phyloP scores from a whole-genome alignment of 2,888 invertebrate genomes.

The Sarcophaga variegata region DNA sequence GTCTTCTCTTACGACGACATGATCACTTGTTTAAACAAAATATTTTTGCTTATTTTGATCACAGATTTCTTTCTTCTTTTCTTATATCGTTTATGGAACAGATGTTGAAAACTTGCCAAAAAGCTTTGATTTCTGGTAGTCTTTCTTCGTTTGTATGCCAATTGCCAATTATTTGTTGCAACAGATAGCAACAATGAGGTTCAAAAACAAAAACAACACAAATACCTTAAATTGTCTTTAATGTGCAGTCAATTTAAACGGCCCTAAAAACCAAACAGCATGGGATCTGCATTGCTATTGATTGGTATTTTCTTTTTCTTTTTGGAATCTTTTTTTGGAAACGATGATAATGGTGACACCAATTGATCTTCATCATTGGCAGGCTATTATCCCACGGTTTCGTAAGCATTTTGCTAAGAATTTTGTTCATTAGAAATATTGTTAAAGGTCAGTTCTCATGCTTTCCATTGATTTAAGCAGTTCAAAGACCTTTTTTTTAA shows the following conservation, averaged over 20 bases:
- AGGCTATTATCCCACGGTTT: conserved; percentile 69
- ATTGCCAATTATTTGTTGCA: conserved; percentile 69
- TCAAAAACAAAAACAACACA: conserved; percentile 4
- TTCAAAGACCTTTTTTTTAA: conserved; percentile 34
- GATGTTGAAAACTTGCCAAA: conserved; percentile 61
- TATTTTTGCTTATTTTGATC: conserved; percentile 19
- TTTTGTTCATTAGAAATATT: conserved; percentile 31
- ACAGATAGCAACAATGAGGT: neutral
- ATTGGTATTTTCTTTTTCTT: conserved; percentile 33
- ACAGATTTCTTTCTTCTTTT: conserved; percentile 22
- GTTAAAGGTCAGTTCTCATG: conserved; percentile 46
- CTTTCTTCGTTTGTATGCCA: neutral
- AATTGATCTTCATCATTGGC: conserved; percentile 59
- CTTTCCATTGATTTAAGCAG: neutral
- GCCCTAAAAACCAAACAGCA: neutral
- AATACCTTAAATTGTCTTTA: conserved; percentile 56
- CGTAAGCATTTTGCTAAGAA: neutral
- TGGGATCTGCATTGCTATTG: conserved; percentile 53
- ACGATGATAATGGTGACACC: conserved; percentile 50
- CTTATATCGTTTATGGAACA: conserved; percentile 38
- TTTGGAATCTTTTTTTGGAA: no score
- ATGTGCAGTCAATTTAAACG: conserved; percentile 29
- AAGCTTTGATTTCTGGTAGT: conserved; percentile 47
- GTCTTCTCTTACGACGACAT: conserved; percentile 54
- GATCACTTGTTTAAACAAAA: conserved; percentile 68